Conservation (phyloP, 2,113 vertebrate species). For the Paratilapia polleni region DNA sequence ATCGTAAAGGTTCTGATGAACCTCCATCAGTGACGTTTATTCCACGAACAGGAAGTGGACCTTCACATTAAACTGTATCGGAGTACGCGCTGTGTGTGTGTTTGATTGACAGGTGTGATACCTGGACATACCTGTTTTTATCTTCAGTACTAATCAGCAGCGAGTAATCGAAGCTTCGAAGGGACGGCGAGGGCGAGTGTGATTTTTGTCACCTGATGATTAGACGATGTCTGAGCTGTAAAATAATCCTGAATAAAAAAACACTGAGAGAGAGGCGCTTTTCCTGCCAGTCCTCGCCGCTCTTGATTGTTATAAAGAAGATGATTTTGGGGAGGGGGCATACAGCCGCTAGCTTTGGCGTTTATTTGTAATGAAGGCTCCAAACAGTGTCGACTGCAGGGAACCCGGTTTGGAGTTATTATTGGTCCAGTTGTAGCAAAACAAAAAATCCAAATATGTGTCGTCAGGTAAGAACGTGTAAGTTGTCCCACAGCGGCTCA, state of each 20-base stretch:
- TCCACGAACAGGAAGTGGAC: conserved; percentile 1
- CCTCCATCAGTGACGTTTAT: background rate
- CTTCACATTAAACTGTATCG: background rate
- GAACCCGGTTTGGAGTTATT: too few relatives aligned
- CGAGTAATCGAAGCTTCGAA: background rate
- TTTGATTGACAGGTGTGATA: background rate
- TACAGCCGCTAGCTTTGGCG: too few relatives aligned
- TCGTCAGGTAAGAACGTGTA: too few relatives aligned
- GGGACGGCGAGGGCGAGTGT: too few relatives aligned
- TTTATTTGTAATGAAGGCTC: too few relatives aligned
- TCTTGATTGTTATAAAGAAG: background rate
- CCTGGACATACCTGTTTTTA: background rate
- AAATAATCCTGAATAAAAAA: background rate
- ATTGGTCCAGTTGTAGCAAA: too few relatives aligned
- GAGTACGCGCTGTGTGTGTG: background rate
- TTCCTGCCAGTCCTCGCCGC: background rate
- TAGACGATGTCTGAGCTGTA: background rate
- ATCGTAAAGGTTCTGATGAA: background rate
- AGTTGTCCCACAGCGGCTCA: too few relatives aligned
- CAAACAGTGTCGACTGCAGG: too few relatives aligned
- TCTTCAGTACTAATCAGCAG: background rate
- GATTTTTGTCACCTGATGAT: background rate
- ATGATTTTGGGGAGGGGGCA: too few relatives aligned
- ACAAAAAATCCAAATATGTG: too few relatives aligned
- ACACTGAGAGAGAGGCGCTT: background rate